phyloP scores from a whole-genome alignment of 1,140 invertebrate genomes.

The Harpegnathos saltator region DNA sequence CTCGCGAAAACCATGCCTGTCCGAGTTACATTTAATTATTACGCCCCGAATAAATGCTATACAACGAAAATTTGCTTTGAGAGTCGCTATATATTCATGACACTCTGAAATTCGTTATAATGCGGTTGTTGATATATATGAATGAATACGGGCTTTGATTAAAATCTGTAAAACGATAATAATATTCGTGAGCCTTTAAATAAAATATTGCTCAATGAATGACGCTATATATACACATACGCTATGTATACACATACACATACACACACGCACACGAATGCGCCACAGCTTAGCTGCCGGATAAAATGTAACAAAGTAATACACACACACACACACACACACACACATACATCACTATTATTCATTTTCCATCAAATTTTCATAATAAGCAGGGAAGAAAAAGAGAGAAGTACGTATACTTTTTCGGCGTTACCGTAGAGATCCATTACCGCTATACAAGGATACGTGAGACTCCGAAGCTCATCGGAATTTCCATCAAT shows the following conservation, averaged over 20 bases:
- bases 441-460: slow-evolving; percentile 1
- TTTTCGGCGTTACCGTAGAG: not conserved
- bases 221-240: too few relatives aligned
- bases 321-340: too few relatives aligned
- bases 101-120: slow-evolving; percentile 31
- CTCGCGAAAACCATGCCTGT: not conserved
- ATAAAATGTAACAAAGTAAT: too few relatives aligned
- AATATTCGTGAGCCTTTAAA: not conserved
- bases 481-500: slow-evolving; percentile 15
- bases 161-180: slow-evolving; percentile 27
- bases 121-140: slow-evolving; percentile 23
- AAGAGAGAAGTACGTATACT: too few relatives aligned
- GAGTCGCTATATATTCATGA: not conserved
- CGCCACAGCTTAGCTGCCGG: too few relatives aligned
- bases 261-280: too few relatives aligned
- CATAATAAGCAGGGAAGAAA: too few relatives aligned
- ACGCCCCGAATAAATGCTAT: not conserved
- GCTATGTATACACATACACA: too few relatives aligned
- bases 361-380: too few relatives aligned
- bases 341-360: not conserved
- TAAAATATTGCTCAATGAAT: slow-evolving; percentile 14
- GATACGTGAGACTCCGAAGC: not conserved
- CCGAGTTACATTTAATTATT: slow-evolving; percentile 19
- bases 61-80: slow-evolving; percentile 33
- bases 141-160: slow-evolving; percentile 13